Percentiles rank a stretch among this genome's conserved stretches.
Conservation (phyloP, 2,888 invertebrate genomes). For the Julus scandinavius region DNA sequence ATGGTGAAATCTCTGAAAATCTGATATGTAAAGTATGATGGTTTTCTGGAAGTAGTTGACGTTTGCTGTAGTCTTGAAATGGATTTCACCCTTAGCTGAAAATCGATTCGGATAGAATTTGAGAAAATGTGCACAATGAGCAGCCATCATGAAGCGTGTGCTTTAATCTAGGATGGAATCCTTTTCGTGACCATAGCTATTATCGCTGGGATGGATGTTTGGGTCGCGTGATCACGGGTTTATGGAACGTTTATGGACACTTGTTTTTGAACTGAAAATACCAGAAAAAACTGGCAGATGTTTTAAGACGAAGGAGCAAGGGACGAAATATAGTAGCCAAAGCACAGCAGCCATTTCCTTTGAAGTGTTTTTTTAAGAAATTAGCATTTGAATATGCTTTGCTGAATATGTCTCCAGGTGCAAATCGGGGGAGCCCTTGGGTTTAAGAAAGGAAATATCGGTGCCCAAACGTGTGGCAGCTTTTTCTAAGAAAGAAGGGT, state of each 20-base stretch:
- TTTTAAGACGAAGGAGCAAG: neutral
- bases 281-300: slow-evolving; percentile 2
- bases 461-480: neutral
- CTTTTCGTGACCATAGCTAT: too few species aligned
- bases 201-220: neutral
- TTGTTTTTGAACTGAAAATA: neutral
- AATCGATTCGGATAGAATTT: too few species aligned
- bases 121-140: too few species aligned
- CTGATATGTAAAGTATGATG: too few species aligned
- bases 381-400: neutral
- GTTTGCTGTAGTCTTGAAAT: too few species aligned
- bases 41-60: neutral
- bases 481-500: neutral
- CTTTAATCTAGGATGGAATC: too few species aligned
- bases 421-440: neutral
- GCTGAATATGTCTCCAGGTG: neutral
- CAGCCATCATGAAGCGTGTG: too few species aligned
- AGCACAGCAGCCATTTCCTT: neutral
- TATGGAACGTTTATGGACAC: neutral
- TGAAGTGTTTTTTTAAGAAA: neutral
- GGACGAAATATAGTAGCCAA: neutral
- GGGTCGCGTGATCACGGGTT: neutral
- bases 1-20: too few species aligned
- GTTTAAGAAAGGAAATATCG: neutral
- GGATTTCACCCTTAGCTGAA: too few species aligned